phyloP scores from a whole-genome alignment of 1,140 invertebrate genomes.

The Orchesella cincta region DNA sequence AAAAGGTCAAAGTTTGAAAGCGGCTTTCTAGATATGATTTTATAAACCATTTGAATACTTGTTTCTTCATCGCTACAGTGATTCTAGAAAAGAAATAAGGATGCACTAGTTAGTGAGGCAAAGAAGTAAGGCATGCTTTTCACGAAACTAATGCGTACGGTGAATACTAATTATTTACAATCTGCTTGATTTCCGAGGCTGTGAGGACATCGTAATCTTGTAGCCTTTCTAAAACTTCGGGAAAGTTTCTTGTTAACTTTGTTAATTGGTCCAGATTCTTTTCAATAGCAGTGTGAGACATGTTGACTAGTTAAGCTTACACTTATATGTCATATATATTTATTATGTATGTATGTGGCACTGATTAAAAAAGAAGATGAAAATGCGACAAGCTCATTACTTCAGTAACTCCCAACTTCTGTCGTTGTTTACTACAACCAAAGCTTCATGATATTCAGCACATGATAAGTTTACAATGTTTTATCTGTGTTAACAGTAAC shows the following conservation, averaged over 20 bases:
- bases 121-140: background rate
- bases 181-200: background rate
- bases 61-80: constrained; percentile 36
- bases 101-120: background rate
- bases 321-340: no score
- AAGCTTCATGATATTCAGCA: no score
- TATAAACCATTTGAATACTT: constrained; percentile 31
- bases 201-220: constrained; percentile 26
- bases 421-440: no score
- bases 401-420: no score
- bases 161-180: background rate
- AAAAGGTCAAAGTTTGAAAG: constrained; percentile 29
- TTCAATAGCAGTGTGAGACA: no score
- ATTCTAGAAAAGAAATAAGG: constrained; percentile 19
- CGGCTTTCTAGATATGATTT: constrained; percentile 31
- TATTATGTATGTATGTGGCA: no score
- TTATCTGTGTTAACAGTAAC: no score
- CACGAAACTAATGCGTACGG: background rate
- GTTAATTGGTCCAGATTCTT: constrained; percentile 30
- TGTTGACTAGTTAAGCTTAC: no score
- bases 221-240: constrained; percentile 22
- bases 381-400: no score
- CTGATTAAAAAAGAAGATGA: no score
- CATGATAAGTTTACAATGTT: no score
- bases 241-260: constrained; percentile 37